Percentiles rank a stretch among this genome's conserved stretches.
phyloP scores from a whole-genome alignment of 1,140 invertebrate species.

The Prorops nasuta region DNA sequence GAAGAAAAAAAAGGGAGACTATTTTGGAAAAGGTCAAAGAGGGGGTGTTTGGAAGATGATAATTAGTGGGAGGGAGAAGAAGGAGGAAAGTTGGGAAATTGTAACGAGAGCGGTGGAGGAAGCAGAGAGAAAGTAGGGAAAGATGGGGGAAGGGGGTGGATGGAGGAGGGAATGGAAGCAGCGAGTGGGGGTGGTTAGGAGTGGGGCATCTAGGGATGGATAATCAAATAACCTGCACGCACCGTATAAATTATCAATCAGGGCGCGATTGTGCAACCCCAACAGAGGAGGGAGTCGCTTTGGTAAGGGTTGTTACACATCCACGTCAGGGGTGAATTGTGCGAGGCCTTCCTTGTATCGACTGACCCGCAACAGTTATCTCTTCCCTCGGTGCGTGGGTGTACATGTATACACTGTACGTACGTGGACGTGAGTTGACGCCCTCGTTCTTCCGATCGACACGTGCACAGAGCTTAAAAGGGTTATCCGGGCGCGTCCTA shows the following conservation, averaged over 20 bases:
- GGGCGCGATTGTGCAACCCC: slow-evolving; percentile 53
- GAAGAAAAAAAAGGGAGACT: no score
- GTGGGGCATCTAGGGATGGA: slow-evolving; percentile 31
- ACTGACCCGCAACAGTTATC: slow-evolving; percentile 43
- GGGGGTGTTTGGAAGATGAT: no score
- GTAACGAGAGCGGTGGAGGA: not conserved
- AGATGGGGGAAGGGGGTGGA: slow-evolving; percentile 5
- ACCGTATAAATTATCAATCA: slow-evolving; percentile 58
- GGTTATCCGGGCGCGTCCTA: no score
- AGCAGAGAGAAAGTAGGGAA: not conserved
- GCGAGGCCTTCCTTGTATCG: slow-evolving; percentile 32
- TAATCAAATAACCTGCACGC: slow-evolving; percentile 57
- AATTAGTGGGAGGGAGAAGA: no score
- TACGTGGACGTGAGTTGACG: slow-evolving; percentile 33
- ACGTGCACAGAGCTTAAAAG: not conserved
- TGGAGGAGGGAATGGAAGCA: slow-evolving; percentile 12
- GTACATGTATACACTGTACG: slow-evolving; percentile 18
- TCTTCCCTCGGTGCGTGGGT: slow-evolving; percentile 38
- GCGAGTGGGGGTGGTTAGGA: slow-evolving; percentile 13
- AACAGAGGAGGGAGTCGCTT: slow-evolving; percentile 40
- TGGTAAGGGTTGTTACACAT: slow-evolving; percentile 47
- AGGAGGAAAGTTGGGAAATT: not conserved
- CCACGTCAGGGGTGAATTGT: slow-evolving; percentile 20
- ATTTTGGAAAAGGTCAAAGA: no score
- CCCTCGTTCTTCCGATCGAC: slow-evolving; percentile 9